Evolutionary conservation across 1,140 invertebrate species (phyloP).

Genomic region (Condylostylus longicornis): DNA sequence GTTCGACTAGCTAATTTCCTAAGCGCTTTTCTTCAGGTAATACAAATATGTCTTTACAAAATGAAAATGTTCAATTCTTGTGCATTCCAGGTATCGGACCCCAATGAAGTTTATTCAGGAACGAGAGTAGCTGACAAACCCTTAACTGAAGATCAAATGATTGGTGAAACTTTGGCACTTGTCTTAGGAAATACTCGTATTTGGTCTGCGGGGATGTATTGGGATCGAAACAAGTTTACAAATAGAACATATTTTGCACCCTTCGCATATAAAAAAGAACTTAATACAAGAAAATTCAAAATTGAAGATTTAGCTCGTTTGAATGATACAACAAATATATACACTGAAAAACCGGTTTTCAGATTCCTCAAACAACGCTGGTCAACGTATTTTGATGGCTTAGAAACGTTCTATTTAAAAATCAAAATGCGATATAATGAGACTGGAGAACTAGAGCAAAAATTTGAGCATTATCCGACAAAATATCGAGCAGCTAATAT

Average conservation of each 20-base stretch:
- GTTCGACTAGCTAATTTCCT: conserved; percentile 88
- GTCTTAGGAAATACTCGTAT: conserved; percentile 83
- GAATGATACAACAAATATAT: conserved; percentile 64
- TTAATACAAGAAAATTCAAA: conserved; percentile 70
- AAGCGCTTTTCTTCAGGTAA: conserved; percentile 78
- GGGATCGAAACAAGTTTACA: conserved; percentile 91
- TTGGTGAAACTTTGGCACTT: conserved; percentile 79
- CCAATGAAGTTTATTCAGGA: conserved; percentile 85
- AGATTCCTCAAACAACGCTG: conserved; percentile 79
- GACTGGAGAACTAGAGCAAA: conserved; percentile 61
- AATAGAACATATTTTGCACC: conserved; percentile 87
- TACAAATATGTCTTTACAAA: conserved; percentile 2
- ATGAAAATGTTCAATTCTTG: not conserved
- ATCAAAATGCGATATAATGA: conserved; percentile 83
- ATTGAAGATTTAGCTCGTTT: conserved; percentile 74
- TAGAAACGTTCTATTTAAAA: conserved; percentile 86
- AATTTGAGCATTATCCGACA: conserved; percentile 81
- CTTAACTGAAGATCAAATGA: conserved; percentile 86
- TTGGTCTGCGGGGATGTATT: conserved; percentile 82
- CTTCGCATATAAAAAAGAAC: conserved; percentile 74
- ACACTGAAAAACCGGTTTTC: conserved; percentile 75
- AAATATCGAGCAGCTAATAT: conserved; percentile 75
- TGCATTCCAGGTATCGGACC: conserved; percentile 63
- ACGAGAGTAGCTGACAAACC: conserved; percentile 74
- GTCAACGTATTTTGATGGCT: conserved; percentile 81